phyloP scores from a whole-genome alignment of 1,140 invertebrate genomes.

The Hypothenemus hampei region DNA sequence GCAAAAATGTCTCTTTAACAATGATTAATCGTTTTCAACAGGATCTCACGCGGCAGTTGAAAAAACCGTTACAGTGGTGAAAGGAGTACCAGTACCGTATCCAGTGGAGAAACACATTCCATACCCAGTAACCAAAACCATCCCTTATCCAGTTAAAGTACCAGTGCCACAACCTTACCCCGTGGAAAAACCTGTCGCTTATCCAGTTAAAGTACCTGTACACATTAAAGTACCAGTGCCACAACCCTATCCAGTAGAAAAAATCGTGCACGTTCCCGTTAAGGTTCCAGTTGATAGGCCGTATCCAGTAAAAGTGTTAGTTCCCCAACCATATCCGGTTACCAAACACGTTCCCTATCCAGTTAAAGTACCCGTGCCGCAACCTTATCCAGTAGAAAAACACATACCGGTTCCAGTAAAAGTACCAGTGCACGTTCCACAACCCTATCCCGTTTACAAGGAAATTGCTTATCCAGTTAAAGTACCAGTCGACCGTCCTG shows the following conservation, averaged over 20 bases:
- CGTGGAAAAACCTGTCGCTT: slow-evolving; percentile 55
- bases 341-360: slow-evolving; percentile 27
- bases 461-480: slow-evolving; percentile 53
- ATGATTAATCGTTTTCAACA: too few relatives aligned
- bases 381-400: slow-evolving; percentile 32
- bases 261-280: slow-evolving; percentile 60
- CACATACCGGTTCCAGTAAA: slow-evolving; percentile 28
- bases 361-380: slow-evolving; percentile 30
- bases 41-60: slow-evolving; percentile 51
- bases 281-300: slow-evolving; percentile 38
- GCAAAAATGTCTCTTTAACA: too few relatives aligned
- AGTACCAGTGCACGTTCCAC: slow-evolving; percentile 31
- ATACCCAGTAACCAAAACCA: slow-evolving; percentile 53
- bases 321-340: slow-evolving; percentile 58
- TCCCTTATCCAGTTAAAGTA: slow-evolving; percentile 49
- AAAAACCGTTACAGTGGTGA: slow-evolving; percentile 51
- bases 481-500: slow-evolving; percentile 46
- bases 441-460: slow-evolving; percentile 33
- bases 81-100: slow-evolving; percentile 45
- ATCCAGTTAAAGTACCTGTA: slow-evolving; percentile 50
- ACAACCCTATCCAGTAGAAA: slow-evolving; percentile 57
- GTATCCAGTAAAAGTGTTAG: slow-evolving; percentile 48
- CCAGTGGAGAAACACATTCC: slow-evolving; percentile 61
- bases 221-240: slow-evolving; percentile 58
- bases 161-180: slow-evolving; percentile 55